These are phyloP conservation scores for Drosophila neonasuta DNA, from an alignment of 2,888 invertebrate genomes.

Conservation along the genomic window DNA sequence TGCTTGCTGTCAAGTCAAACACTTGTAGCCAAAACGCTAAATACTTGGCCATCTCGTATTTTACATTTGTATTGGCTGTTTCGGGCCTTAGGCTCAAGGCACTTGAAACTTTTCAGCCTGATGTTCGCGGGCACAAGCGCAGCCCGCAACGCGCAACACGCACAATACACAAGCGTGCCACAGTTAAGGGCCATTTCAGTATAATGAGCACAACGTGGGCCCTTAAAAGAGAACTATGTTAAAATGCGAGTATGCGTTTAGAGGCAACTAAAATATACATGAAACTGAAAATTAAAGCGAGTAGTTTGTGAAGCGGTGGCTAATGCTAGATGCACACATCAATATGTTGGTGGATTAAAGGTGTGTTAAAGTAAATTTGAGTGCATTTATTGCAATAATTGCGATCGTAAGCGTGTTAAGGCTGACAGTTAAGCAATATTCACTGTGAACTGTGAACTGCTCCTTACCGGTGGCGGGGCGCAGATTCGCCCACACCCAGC, in stretches of 20 bases:
- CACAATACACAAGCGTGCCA: conserved; percentile 39
- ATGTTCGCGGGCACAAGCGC: conserved; percentile 25
- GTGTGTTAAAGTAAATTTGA: conserved; percentile 26
- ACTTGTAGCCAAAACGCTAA: conserved; percentile 57
- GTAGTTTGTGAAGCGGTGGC: neutral
- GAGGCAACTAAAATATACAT: conserved; percentile 1
- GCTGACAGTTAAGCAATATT: neutral
- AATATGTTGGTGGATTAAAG: conserved; percentile 13
- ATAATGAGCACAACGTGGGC: conserved; percentile 9
- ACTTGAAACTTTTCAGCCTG: conserved; percentile 58
- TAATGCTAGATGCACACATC: conserved; percentile 4
- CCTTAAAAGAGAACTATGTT: too few species aligned
- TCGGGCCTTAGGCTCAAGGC: conserved; percentile 26
- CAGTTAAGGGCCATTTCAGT: conserved; percentile 21
- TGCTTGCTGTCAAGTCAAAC: conserved; percentile 55
- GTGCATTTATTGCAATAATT: neutral
- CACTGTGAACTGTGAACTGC: conserved; percentile 53
- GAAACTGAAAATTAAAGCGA: neutral
- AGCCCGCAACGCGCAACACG: conserved; percentile 29
- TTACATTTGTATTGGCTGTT: conserved; percentile 14
- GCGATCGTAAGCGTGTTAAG: conserved; percentile 4
- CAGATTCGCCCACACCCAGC: conserved; percentile 83
- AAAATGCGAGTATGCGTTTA: conserved; percentile 4
- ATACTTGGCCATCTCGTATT: conserved; percentile 26
- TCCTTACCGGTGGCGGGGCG: conserved; percentile 83